These are phyloP conservation scores for Ptychoptera albimana DNA, from an alignment of 2,888 invertebrate species.

Conservation along the genomic window DNA sequence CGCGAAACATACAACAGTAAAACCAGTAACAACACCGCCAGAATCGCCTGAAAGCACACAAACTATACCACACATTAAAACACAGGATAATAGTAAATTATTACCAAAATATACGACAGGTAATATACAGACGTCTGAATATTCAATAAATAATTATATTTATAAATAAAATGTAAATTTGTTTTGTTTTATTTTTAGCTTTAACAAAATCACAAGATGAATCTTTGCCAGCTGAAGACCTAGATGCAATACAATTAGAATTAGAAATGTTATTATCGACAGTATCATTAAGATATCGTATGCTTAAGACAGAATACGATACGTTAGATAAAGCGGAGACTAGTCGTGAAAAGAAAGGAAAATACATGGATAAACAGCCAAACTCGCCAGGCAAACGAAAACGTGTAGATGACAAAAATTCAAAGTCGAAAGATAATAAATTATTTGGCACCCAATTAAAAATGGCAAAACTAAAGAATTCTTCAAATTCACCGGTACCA, in stretches of 20 bases:
- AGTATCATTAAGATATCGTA: slow-evolving; percentile 61
- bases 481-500: slow-evolving; percentile 26
- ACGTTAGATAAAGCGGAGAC: slow-evolving; percentile 43
- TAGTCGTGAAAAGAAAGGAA: slow-evolving; percentile 30
- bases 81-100: slow-evolving; percentile 47
- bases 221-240: slow-evolving; percentile 71
- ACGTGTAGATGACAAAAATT: slow-evolving; percentile 32
- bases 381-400: slow-evolving; percentile 23
- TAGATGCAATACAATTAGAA: slow-evolving; percentile 75
- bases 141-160: neutral
- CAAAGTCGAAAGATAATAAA: slow-evolving; percentile 41
- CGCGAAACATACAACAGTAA: neutral
- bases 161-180: slow-evolving; percentile 1
- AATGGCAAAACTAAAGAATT: slow-evolving; percentile 37
- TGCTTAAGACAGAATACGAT: slow-evolving; percentile 60
- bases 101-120: slow-evolving; percentile 48
- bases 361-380: slow-evolving; percentile 8
- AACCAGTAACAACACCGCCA: neutral
- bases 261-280: slow-evolving; percentile 72
- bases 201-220: slow-evolving; percentile 54
- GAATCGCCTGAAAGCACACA: slow-evolving; percentile 5
- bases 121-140: slow-evolving; percentile 15
- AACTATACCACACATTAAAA: slow-evolving; percentile 48
- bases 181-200: slow-evolving; percentile 24
- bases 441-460: slow-evolving; percentile 37